These are phyloP conservation scores for Sardinella longiceps DNA, from an alignment of 2,797 vertebrate genomes.

Conservation along the genomic window DNA sequence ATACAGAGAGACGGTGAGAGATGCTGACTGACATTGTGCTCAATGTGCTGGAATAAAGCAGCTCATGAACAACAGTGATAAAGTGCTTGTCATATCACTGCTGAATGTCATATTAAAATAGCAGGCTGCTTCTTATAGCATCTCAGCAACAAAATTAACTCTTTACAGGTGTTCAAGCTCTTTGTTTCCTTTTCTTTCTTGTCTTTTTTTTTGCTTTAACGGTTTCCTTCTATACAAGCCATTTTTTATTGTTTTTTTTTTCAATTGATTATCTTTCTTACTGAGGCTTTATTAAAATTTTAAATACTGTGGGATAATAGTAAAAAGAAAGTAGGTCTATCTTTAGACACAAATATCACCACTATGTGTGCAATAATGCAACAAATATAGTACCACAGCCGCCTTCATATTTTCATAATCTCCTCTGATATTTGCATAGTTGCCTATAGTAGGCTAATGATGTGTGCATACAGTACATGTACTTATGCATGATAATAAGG, in stretches of 20 bases:
- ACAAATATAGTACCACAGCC: not conserved
- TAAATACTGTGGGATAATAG: not conserved
- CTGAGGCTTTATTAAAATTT: not conserved
- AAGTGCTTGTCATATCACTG: not conserved
- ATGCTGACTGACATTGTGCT: not conserved
- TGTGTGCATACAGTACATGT: too few relatives aligned
- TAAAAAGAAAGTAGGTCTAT: too few relatives aligned
- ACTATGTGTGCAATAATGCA: not conserved
- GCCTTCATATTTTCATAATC: not conserved
- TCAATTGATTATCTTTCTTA: not conserved
- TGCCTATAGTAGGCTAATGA: not conserved
- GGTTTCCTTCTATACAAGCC: not conserved
- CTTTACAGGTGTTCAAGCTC: slow-evolving; percentile 9
- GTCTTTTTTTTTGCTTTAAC: not conserved
- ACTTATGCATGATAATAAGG: not conserved
- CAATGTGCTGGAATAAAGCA: not conserved
- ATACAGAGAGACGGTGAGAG: not conserved
- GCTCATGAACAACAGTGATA: not conserved
- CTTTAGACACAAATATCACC: not conserved
- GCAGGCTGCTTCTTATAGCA: not conserved
- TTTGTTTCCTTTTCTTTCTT: too few relatives aligned
- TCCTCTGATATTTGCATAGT: not conserved
- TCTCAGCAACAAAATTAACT: not conserved
- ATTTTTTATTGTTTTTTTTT: not conserved
- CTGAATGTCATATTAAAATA: not conserved